Base-by-base conservation (phyloP, 2,113 vertebrate genomes). In the Salvelinus fontinalis region DNA sequence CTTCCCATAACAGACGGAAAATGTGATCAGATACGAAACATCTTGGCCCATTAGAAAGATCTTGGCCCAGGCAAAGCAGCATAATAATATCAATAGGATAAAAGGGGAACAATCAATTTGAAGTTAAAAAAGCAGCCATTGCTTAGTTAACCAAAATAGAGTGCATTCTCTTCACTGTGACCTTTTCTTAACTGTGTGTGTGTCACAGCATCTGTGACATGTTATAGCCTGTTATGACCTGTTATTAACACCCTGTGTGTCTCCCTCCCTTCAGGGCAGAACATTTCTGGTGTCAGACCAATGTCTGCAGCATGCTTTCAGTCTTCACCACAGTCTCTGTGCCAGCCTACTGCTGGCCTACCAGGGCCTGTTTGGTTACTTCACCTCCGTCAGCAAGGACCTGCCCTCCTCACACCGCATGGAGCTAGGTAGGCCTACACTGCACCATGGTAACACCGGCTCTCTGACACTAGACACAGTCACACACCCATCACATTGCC, bases 241-340 rank as follows among this genome's bases (percentile, higher is more conserved):
- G 6, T 8, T 6, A 1, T 16, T 13, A 51, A 5, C 18, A 2
- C 4, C 34, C 8, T 49, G 16, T 54, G 7, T n/a, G n/a, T 72
- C 7, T 24, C 66, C 48, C 3, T 81, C 73, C 86, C 75, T 83
- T 67, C 85, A 99, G 98, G 97, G 97, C 57, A 95, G 93, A 88
- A 95, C 92, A 81, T 99, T 97, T 89, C 83, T 97, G 90, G 91
- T 99, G 81, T 95, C 97, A 48, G 97, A 98, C 44, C 90, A 93
- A 86, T 99, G 97, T 90, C 93, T 99, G 79, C 97, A 95, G 79
- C 97, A 98, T 83, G 98, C 98, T 85, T 96, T 95, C 86, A 94
- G 89, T 88, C 95, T 99, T 78, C 98, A 99, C 88, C 95, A 95
- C 48, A 97, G 93, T 18, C 95, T 99, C 70, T 99, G 97, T 93